These are phyloP conservation scores for Cephus sareptanus DNA, from an alignment of 2,888 invertebrate species.

Conservation along the genomic window DNA sequence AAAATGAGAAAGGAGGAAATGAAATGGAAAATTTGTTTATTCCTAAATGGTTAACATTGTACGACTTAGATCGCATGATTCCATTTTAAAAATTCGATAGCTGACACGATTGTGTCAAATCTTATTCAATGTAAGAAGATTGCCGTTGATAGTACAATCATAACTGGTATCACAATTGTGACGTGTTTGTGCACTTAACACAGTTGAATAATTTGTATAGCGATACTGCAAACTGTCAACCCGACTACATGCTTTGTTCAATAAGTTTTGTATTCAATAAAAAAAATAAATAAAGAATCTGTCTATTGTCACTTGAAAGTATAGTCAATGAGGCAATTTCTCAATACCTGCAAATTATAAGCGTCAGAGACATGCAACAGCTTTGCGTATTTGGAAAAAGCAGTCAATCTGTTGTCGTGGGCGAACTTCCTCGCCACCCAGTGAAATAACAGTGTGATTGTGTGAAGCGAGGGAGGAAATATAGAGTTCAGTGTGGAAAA, in stretches of 20 bases:
- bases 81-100: neutral
- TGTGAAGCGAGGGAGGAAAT: no score
- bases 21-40: neutral
- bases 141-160: neutral
- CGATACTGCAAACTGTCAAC: neutral
- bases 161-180: neutral
- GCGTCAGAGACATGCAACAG: no score
- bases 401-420: no score
- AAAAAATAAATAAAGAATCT: neutral
- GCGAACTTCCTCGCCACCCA: no score
- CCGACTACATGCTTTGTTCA: neutral
- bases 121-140: neutral
- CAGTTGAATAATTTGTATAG: neutral
- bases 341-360: no score
- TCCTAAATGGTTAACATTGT: neutral
- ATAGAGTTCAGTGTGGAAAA: no score
- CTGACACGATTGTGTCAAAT: neutral
- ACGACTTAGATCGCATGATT: neutral
- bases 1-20: neutral
- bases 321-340: no score
- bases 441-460: no score
- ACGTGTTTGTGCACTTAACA: neutral
- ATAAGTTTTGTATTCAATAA: neutral
- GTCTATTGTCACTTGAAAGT: no score
- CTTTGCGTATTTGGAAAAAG: no score